A percentile compares a stretch with the other conserved stretches of the same genome.
These are phyloP conservation scores for Urophycis tenuis DNA, from an alignment of 2,797 vertebrate genomes.

Conservation along the genomic window DNA sequence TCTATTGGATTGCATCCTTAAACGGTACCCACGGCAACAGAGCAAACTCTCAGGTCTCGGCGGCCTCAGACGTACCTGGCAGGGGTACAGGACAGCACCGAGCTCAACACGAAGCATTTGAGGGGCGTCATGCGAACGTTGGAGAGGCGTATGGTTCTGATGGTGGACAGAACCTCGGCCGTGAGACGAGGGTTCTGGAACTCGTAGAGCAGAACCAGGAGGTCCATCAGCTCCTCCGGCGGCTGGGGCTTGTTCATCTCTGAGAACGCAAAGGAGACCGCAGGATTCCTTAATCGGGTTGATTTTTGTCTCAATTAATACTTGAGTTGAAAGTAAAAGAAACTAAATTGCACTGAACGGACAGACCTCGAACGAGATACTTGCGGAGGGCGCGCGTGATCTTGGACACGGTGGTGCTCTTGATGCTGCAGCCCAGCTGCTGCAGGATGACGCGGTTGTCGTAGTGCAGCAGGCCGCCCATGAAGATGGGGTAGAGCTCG, in stretches of 20 bases:
- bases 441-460: conserved; percentile 83
- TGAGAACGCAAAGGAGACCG: conserved; percentile 16
- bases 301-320: neutral
- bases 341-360: neutral
- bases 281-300: neutral
- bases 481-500: conserved; percentile 95
- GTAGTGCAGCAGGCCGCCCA: conserved; percentile 88
- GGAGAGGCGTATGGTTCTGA: conserved; percentile 74
- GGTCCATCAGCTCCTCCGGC: conserved; percentile 87
- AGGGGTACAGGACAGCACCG: conserved; percentile 76
- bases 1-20: neutral
- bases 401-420: conserved; percentile 83
- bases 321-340: neutral
- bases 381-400: conserved; percentile 83
- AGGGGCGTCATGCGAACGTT: conserved; percentile 85
- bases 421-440: conserved; percentile 88
- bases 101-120: conserved; percentile 84
- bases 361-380: conserved; percentile 72
- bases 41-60: conserved; percentile 14
- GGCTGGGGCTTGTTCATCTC: conserved; percentile 76
- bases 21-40: neutral
- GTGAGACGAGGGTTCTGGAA: conserved; percentile 92
- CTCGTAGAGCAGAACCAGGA: conserved; percentile 90
- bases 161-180: conserved; percentile 78
- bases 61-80: conserved; percentile 52